Base-by-base conservation (phyloP, 2,888 invertebrate species). In the Drosophila anceps region DNA sequence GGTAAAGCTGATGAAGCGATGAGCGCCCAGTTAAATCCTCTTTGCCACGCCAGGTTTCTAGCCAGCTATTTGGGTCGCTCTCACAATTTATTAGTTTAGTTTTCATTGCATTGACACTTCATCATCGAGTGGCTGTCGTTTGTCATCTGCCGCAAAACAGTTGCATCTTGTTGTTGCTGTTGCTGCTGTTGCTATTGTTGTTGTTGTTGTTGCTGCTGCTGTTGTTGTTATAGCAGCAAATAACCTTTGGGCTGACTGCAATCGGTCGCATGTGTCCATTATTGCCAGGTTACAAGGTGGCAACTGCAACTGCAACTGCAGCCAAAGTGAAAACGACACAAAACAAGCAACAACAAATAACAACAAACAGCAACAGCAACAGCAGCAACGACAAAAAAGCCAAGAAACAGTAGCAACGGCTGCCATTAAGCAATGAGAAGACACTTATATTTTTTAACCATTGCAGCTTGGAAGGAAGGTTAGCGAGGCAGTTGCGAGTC, bases 71-170 rank as follows among this genome's bases (percentile, higher is more conserved):
- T 88, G 87, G 90, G 87, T 88, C 87, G 84, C 87, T 88, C 87
- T 88, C 87, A 88, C 87, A 88, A 88, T 88, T 90, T 90, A 88
- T 88, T 88, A 88, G 87, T 90, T 88, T 88, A 90, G 86, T 88
- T 90, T 90, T 90, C 90, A 88, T 88, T 88, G 88, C 87, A 88
- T 88, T 88, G 87, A 88, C 87, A 88, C 87, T 88, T 84, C 90
- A 88, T 90, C 87, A 88, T 88, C 88, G 88, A 86, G 82, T 85
- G 76, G 79, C 88, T 81, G 82, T 90, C 90, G 86, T 88, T 88
- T 88, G 88, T 88, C 87, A 88, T 88, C 82, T 83, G 79, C 73
- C 76, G 78, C 80, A 65, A 33, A 50, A 33, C 53, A 67, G 53
- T 65, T 59, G 46, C 60, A 62, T 62, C 61, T 55, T 46, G 79